Evolutionary conservation across 2,113 vertebrate genomes (phyloP).

Genomic region (Pedetes capensis): DNA sequence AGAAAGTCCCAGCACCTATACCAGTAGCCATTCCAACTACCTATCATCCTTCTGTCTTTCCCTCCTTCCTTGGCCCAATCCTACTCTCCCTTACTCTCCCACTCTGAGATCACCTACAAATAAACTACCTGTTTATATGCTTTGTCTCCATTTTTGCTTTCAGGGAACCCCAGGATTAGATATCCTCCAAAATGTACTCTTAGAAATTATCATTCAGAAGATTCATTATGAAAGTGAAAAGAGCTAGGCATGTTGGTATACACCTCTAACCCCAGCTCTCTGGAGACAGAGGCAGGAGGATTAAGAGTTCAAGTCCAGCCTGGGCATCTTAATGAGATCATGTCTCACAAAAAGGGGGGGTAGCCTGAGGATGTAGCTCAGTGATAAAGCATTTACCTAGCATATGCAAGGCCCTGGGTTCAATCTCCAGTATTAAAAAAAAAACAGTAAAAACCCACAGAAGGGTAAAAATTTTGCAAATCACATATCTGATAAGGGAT

Average conservation of each 20-base stretch:
- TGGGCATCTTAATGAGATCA: too few species aligned
- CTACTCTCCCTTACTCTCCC: neutral
- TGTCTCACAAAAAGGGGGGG: too few species aligned
- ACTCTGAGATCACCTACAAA: neutral
- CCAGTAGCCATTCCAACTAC: too few species aligned
- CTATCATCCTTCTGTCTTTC: neutral
- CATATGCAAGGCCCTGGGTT: too few species aligned
- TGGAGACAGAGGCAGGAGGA: too few species aligned
- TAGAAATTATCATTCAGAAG: neutral
- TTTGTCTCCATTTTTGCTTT: neutral
- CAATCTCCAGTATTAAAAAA: too few species aligned
- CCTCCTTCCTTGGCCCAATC: neutral
- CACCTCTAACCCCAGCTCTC: too few species aligned
- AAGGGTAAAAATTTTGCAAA: neutral
- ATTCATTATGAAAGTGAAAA: conserved; percentile 1
- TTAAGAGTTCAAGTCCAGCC: too few species aligned
- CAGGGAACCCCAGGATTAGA: neutral
- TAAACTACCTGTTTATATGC: neutral
- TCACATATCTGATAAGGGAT: neutral
- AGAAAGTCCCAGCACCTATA: neutral
- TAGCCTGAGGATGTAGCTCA: too few species aligned
- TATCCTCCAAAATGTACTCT: neutral
- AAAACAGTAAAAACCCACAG: neutral
- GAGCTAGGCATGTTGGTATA: too few species aligned
- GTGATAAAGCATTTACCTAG: too few species aligned